Percentiles rank a stretch among this genome's conserved stretches.
Evolutionary conservation across 2,113 vertebrate genomes (phyloP).

Genomic region (Rattus norvegicus): GRCr8 NC_086026.1:44920001-44920500

Average conservation of each 20-base stretch:
- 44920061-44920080: not conserved
- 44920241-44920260: conserved; percentile 11
- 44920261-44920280: not conserved
- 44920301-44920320: not conserved
- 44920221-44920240: not conserved
- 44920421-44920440: not conserved
- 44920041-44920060: not conserved
- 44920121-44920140: not conserved
- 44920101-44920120: not conserved
- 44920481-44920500: not conserved
- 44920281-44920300: not conserved
- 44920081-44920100: not conserved
- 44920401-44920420: not conserved
- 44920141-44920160: not conserved
- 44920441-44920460: not conserved
- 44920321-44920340: not conserved
- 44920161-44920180: not conserved
- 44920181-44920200: not conserved
- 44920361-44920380: not conserved
- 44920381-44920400: not conserved
- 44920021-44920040: not conserved
- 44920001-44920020: not conserved
- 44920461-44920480: not conserved
- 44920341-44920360: not conserved
- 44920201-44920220: conserved; percentile 13